Evolutionary conservation across 2,797 vertebrate species (phyloP).

Genomic region (Sebastes ruberrimus): DNA sequence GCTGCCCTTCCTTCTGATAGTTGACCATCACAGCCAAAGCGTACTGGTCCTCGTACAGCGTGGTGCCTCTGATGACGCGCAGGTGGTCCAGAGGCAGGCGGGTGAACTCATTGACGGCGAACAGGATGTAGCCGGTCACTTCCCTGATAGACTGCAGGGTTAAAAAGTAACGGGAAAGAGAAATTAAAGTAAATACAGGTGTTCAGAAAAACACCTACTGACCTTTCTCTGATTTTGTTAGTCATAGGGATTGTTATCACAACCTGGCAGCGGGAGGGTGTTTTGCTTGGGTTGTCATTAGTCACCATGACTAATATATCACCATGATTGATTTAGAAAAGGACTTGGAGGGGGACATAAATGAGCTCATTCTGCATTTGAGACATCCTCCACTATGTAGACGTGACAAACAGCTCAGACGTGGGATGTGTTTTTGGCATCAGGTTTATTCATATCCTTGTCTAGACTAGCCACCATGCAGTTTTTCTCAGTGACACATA

Average conservation of each 20-base stretch:
- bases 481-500: slow-evolving; percentile 16
- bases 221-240: not conserved
- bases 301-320: slow-evolving; percentile 3
- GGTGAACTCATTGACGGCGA: slow-evolving; percentile 93
- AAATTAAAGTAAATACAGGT: not conserved
- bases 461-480: slow-evolving; percentile 10
- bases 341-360: not conserved
- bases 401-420: slow-evolving; percentile 11
- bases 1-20: slow-evolving; percentile 92
- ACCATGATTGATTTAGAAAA: slow-evolving; percentile 16
- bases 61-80: slow-evolving; percentile 93
- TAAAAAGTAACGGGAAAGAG: not conserved
- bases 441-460: not conserved
- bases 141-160: slow-evolving; percentile 92
- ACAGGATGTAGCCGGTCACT: slow-evolving; percentile 94
- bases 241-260: not conserved
- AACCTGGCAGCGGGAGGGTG: not conserved
- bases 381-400: slow-evolving; percentile 18
- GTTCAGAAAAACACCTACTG: not conserved
- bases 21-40: slow-evolving; percentile 93
- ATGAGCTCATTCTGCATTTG: slow-evolving; percentile 26
- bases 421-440: not conserved
- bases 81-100: slow-evolving; percentile 92
- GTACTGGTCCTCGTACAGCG: slow-evolving; percentile 89
- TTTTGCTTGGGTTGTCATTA: slow-evolving; percentile 20